Evolutionary conservation across 2,113 vertebrate genomes (phyloP).

Genomic region (Lepus europaeus): DNA sequence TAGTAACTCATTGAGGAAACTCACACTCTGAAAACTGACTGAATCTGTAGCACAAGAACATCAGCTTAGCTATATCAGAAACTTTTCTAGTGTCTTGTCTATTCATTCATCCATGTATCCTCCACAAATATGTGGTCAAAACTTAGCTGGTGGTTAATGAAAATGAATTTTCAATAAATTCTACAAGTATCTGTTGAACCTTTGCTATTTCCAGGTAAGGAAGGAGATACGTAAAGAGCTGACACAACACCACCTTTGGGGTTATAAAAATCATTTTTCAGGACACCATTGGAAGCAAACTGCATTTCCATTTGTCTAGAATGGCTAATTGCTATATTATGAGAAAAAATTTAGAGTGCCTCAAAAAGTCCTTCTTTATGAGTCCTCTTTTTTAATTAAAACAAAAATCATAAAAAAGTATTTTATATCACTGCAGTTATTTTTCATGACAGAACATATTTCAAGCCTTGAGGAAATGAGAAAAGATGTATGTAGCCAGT

Average conservation of each 20-base stretch:
- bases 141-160: neutral
- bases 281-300: neutral
- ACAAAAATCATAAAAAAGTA: neutral
- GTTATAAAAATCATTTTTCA: neutral
- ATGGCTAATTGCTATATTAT: neutral
- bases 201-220: neutral
- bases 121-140: neutral
- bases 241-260: neutral
- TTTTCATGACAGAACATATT: neutral
- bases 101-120: neutral
- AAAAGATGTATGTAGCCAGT: neutral
- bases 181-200: neutral
- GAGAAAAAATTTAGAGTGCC: neutral
- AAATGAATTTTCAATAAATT: neutral
- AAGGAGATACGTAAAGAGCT: slow-evolving; percentile 16
- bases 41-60: slow-evolving; percentile 28
- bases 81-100: neutral
- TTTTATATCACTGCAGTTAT: neutral
- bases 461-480: slow-evolving; percentile 6
- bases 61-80: neutral
- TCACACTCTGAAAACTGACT: slow-evolving; percentile 24
- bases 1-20: neutral
- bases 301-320: neutral
- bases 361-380: neutral
- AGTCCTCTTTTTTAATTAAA: slow-evolving; percentile 17